These are phyloP conservation scores for Xiphophorus birchmanni DNA, from an alignment of 2,797 vertebrate genomes.

Conservation along the genomic window DNA sequence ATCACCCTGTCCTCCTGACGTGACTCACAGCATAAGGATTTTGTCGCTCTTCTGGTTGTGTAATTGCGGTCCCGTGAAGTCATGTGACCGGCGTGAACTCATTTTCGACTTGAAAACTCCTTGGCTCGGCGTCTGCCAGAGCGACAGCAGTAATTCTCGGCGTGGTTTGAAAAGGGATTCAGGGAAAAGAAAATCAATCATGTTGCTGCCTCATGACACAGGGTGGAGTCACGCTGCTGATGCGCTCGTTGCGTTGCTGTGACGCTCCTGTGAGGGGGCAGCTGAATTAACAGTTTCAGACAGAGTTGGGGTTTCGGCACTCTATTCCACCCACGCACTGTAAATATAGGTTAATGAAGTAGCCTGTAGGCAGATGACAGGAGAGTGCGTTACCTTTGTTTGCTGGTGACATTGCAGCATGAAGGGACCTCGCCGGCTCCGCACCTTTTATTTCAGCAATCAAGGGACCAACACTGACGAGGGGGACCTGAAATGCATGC, in stretches of 20 bases:
- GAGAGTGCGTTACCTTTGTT: constrained; percentile 47
- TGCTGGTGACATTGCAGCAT: constrained; percentile 39
- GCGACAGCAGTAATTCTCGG: constrained; percentile 56
- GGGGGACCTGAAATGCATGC: constrained; percentile 44
- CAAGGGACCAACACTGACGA: constrained; percentile 29
- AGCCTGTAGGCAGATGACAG: constrained; percentile 48
- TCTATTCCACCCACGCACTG: constrained; percentile 39
- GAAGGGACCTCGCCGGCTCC: constrained; percentile 41
- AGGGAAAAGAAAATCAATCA: constrained; percentile 42
- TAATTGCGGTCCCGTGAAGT: constrained; percentile 37
- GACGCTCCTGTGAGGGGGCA: constrained; percentile 12
- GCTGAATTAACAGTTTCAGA: constrained; percentile 32
- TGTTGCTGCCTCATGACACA: constrained; percentile 51
- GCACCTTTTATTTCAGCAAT: constrained; percentile 34
- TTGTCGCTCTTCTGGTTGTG: constrained; percentile 31
- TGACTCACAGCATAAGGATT: constrained; percentile 14
- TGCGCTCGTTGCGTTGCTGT: constrained; percentile 19
- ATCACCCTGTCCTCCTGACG: constrained; percentile 20
- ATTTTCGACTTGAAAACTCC: constrained; percentile 40
- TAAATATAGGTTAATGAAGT: constrained; percentile 57
- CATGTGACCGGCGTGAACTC: constrained; percentile 21
- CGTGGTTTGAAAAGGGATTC: constrained; percentile 51
- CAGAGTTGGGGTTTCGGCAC: constrained; percentile 33
- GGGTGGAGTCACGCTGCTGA: constrained; percentile 42
- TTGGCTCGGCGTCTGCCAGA: constrained; percentile 35